Conservation (phyloP, 2,888 invertebrate genomes). For the Zhuqinia jingwanae region DNA sequence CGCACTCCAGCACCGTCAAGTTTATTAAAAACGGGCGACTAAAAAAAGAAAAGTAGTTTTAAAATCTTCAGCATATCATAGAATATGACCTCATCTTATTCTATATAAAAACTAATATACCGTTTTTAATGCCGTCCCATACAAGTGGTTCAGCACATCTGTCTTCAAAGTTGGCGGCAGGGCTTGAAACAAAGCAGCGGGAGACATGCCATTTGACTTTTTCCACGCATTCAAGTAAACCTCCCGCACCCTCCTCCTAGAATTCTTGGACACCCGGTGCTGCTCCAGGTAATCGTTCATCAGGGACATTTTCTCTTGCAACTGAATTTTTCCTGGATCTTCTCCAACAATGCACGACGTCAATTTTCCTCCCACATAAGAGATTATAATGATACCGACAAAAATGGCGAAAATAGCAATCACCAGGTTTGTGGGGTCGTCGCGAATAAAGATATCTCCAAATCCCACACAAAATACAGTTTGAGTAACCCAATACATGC, state of each 20-base stretch:
- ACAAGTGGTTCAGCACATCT: conserved; percentile 76
- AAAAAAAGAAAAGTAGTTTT: too few species aligned
- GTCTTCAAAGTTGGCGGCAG: conserved; percentile 76
- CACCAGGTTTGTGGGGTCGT: conserved; percentile 52
- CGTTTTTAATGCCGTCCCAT: conserved; percentile 52
- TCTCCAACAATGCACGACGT: conserved; percentile 76
- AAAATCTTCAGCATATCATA: too few species aligned
- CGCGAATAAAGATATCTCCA: conserved; percentile 72
- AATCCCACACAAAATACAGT: conserved; percentile 73
- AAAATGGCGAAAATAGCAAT: conserved; percentile 71
- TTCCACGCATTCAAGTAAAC: conserved; percentile 76
- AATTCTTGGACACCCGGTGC: conserved; percentile 64
- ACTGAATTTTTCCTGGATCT: conserved; percentile 72
- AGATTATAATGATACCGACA: conserved; percentile 58
- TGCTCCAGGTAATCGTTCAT: conserved; percentile 72
- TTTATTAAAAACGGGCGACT: conserved; percentile 67
- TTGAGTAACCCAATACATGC: conserved; percentile 74
- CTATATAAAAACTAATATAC: too few species aligned
- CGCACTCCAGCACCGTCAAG: conserved; percentile 75
- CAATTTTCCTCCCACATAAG: conserved; percentile 69
- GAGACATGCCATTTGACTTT: conserved; percentile 73
- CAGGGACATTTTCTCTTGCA: conserved; percentile 74
- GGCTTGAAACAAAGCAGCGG: conserved; percentile 71
- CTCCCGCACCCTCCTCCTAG: conserved; percentile 74
- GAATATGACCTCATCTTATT: too few species aligned